phyloP scores from a whole-genome alignment of 2,113 vertebrate genomes.

The Copsychus sechellarum region DNA sequence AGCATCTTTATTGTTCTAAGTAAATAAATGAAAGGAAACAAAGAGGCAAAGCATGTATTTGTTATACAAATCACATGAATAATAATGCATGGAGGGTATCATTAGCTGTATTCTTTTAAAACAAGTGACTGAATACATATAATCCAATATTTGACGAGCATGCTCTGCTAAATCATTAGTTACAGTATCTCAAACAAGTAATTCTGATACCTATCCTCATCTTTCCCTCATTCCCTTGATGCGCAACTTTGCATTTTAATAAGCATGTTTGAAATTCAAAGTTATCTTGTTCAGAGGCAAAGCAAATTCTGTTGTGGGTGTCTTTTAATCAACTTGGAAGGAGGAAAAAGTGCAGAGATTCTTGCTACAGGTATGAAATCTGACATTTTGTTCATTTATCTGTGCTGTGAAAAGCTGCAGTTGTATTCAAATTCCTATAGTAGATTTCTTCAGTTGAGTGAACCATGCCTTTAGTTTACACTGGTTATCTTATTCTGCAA shows the following conservation, averaged over 20 bases:
- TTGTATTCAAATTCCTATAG: not conserved
- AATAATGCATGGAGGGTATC: not conserved
- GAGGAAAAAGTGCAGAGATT: not conserved
- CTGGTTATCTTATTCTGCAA: not conserved
- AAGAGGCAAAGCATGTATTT: not conserved
- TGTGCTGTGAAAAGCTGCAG: not conserved
- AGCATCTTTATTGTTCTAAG: conserved; percentile 24
- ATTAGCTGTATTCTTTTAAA: conserved; percentile 37
- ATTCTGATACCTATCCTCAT: not conserved
- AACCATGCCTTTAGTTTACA: not conserved
- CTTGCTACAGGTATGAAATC: not conserved
- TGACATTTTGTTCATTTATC: not conserved
- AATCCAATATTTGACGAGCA: not conserved
- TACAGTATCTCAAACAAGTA: not conserved
- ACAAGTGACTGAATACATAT: not conserved
- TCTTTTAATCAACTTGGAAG: not conserved
- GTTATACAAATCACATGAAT: not conserved
- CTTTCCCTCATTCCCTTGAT: not conserved
- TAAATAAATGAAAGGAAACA: conserved; percentile 44
- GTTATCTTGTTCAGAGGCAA: not conserved
- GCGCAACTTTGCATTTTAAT: conserved; percentile 42
- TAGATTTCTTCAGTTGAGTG: not conserved
- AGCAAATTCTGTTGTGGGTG: not conserved
- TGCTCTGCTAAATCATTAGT: conserved; percentile 36
- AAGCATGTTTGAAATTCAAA: conserved; percentile 16